Percentiles rank a stretch among this genome's conserved stretches.
These are phyloP conservation scores for Balaenoptera acutorostrata DNA, from an alignment of 2,113 vertebrate genomes.

Conservation along the genomic window DNA sequence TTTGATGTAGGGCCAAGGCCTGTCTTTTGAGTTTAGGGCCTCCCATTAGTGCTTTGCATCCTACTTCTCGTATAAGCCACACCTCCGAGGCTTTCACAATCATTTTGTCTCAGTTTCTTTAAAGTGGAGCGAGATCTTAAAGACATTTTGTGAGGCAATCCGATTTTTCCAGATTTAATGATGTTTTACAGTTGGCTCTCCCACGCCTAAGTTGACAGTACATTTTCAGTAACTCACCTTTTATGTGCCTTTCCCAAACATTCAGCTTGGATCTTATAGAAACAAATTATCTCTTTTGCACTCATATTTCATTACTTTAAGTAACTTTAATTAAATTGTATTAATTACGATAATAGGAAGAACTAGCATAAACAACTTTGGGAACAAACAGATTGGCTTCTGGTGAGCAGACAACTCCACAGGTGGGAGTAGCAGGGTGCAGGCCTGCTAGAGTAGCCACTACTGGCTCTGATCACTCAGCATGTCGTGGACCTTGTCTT, in stretches of 20 bases:
- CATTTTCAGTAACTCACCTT: background rate
- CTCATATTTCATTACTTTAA: background rate
- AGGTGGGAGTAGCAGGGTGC: background rate
- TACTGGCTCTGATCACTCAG: background rate
- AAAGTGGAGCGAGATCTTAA: constrained; percentile 20
- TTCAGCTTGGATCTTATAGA: background rate
- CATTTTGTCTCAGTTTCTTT: constrained; percentile 1
- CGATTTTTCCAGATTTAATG: background rate
- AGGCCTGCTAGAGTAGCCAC: background rate
- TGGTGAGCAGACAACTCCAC: background rate
- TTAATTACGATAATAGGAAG: background rate
- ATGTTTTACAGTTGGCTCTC: background rate
- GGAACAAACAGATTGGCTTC: background rate
- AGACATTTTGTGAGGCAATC: background rate
- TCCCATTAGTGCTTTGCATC: background rate
- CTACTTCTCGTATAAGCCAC: background rate
- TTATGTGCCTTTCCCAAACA: background rate
- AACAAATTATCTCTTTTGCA: background rate
- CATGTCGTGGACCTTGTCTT: background rate
- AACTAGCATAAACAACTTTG: background rate
- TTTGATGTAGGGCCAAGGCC: background rate
- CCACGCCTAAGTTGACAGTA: background rate
- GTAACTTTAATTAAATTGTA: background rate
- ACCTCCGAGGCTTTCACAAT: background rate
- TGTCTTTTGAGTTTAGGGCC: background rate